Evolutionary conservation across 1,140 invertebrate species (phyloP).

Genomic region (Drepana arcuata): DNA sequence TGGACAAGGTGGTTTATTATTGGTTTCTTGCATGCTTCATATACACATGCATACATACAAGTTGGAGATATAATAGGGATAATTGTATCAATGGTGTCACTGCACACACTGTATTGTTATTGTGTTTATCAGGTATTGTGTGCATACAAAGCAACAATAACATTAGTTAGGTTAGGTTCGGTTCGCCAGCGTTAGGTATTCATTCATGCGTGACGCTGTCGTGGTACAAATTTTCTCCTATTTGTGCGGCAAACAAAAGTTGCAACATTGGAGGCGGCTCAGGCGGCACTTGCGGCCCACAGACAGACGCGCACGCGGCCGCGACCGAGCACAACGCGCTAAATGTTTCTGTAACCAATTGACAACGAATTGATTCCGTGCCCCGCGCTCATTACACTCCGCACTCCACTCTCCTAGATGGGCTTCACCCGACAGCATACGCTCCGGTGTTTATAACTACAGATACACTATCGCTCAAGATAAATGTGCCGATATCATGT

Average conservation of each 20-base stretch:
- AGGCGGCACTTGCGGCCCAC: slow-evolving; percentile 25
- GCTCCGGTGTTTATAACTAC: slow-evolving; percentile 11
- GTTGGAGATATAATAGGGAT: no score
- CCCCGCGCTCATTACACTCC: no score
- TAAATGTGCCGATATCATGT: slow-evolving; percentile 40
- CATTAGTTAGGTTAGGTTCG: slow-evolving; percentile 46
- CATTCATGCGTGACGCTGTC: slow-evolving; percentile 49
- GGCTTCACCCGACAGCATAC: slow-evolving; percentile 14
- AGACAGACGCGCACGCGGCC: slow-evolving; percentile 3
- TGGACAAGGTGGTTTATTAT: no score
- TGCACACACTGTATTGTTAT: no score
- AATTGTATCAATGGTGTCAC: no score
- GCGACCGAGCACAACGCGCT: slow-evolving; percentile 8
- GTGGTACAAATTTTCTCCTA: slow-evolving; percentile 51
- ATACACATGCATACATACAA: no score
- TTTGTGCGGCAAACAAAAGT: slow-evolving; percentile 50
- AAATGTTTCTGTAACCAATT: no score
- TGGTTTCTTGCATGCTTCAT: no score
- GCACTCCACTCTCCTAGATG: no score
- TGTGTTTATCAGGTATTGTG: slow-evolving; percentile 21
- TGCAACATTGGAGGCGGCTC: slow-evolving; percentile 35
- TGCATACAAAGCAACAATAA: slow-evolving; percentile 26
- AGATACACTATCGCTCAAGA: slow-evolving; percentile 43
- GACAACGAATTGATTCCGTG: no score
- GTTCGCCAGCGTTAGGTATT: no score